These are phyloP conservation scores for Perodicticus potto DNA, from an alignment of 2,797 vertebrate genomes.

Conservation along the genomic window DNA sequence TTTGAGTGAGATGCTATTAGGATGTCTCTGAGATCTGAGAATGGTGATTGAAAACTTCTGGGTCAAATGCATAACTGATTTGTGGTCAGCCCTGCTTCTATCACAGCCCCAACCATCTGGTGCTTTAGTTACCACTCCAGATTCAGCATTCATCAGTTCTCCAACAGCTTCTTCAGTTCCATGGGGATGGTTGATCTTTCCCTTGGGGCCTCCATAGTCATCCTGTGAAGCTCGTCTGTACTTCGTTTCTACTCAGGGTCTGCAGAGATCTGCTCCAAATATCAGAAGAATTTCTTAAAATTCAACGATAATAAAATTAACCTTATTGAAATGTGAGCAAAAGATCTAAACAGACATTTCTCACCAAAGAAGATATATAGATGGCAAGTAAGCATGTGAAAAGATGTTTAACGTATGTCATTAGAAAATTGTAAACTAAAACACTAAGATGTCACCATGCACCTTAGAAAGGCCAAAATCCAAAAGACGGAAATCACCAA, in stretches of 20 bases:
- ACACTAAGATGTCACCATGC: background rate
- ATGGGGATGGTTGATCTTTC: too few species aligned
- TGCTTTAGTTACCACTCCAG: too few species aligned
- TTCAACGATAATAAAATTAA: background rate
- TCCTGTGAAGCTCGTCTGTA: too few species aligned
- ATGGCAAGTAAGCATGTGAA: background rate
- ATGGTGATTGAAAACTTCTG: background rate
- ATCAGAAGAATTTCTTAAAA: background rate
- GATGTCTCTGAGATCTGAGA: background rate
- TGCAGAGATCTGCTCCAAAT: too few species aligned
- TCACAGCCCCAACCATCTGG: too few species aligned
- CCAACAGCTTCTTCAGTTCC: too few species aligned
- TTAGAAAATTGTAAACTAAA: constrained; percentile 36
- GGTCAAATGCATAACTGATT: background rate
- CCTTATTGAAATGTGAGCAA: background rate
- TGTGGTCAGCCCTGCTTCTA: background rate
- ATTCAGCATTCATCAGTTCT: too few species aligned
- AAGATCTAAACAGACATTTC: background rate
- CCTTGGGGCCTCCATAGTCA: too few species aligned
- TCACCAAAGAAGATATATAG: background rate
- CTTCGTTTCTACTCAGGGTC: too few species aligned
- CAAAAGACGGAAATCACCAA: background rate
- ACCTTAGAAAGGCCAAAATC: background rate
- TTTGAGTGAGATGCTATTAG: background rate
- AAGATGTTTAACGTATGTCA: background rate